Evolutionary conservation across 2,797 vertebrate genomes (phyloP).

Genomic region (Arctocebus calabarensis): DNA sequence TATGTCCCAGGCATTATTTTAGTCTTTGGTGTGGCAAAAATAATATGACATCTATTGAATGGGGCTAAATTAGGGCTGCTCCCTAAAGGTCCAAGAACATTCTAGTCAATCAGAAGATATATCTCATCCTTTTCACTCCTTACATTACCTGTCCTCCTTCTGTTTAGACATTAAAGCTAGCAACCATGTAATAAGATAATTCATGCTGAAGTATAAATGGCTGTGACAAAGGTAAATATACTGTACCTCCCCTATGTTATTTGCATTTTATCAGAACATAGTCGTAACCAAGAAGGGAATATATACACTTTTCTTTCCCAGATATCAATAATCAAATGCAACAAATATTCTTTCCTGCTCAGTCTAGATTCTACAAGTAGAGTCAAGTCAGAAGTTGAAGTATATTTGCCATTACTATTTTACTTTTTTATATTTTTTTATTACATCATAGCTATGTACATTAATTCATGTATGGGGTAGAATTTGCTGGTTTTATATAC

Average conservation of each 20-base stretch:
- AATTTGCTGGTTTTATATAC: too few relatives aligned
- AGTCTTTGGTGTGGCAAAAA: constrained; percentile 17
- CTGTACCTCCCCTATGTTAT: background rate
- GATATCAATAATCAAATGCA: constrained; percentile 16
- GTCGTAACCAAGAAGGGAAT: constrained; percentile 15
- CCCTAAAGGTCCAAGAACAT: background rate
- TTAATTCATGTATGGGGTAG: too few relatives aligned
- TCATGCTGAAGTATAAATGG: constrained; percentile 37
- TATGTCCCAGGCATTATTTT: background rate
- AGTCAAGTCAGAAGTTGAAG: constrained; percentile 20
- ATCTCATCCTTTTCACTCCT: background rate
- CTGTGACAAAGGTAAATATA: background rate
- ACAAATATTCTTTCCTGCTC: constrained; percentile 11
- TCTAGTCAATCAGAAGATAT: background rate
- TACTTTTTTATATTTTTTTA: background rate
- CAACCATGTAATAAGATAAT: constrained; percentile 15
- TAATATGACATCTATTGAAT: background rate
- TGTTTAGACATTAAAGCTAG: background rate
- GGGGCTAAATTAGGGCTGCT: background rate
- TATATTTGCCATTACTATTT: constrained; percentile 42
- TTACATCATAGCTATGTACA: too few relatives aligned
- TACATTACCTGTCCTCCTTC: background rate
- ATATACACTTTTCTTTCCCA: background rate
- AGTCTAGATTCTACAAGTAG: constrained; percentile 37
- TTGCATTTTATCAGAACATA: constrained; percentile 42